Percentiles rank a stretch among this genome's conserved stretches.
These are phyloP conservation scores for Stomatorhinus ivindoensis DNA, from an alignment of 2,113 vertebrate genomes.

Conservation along the genomic window DNA sequence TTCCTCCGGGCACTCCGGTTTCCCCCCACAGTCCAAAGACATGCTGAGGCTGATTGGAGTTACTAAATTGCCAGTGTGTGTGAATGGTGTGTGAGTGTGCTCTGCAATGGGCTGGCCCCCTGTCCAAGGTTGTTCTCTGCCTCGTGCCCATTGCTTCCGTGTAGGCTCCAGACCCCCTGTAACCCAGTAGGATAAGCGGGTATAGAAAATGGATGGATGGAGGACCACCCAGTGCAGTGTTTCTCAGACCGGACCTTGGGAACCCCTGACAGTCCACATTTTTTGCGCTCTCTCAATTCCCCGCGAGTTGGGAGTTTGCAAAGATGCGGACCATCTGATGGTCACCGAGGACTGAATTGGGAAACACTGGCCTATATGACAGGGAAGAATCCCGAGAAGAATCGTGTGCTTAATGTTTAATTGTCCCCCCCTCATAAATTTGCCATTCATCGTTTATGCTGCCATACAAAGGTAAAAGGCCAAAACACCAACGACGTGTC, in stretches of 20 bases:
- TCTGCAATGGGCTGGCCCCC: too few species aligned
- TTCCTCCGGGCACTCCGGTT: too few species aligned
- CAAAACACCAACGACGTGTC: neutral
- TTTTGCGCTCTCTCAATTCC: neutral
- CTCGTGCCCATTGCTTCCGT: too few species aligned
- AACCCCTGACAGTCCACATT: neutral
- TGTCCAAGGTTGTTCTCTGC: too few species aligned
- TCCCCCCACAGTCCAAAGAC: too few species aligned
- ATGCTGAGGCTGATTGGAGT: too few species aligned
- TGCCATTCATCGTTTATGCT: neutral
- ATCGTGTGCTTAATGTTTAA: neutral
- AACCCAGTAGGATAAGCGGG: too few species aligned
- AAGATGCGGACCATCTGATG: neutral
- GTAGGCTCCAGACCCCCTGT: too few species aligned
- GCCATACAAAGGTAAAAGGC: neutral
- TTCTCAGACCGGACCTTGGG: neutral
- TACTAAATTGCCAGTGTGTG: too few species aligned
- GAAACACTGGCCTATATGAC: neutral
- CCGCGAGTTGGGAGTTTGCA: neutral
- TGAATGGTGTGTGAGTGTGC: too few species aligned
- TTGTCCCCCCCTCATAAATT: neutral
- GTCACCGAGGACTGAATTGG: neutral
- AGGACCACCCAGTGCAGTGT: neutral
- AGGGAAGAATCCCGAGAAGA: neutral
- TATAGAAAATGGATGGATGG: too few species aligned